A percentile compares a stretch with the other conserved stretches of the same genome.
Conservation (phyloP, 1,140 invertebrate genomes). For the Drosophila nigrodunni region DNA sequence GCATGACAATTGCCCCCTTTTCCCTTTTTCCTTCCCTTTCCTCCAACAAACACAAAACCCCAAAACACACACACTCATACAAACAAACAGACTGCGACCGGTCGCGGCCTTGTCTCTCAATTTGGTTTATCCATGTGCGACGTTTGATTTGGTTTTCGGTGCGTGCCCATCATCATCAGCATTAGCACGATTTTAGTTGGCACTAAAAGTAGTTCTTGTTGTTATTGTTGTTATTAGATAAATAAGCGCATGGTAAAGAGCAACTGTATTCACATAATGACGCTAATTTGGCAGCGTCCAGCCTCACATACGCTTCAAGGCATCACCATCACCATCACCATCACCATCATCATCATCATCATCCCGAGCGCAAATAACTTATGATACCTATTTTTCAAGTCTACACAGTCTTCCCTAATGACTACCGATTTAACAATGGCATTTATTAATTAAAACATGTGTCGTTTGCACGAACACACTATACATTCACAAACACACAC, state of each 20-base stretch:
- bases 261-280: constrained; percentile 73
- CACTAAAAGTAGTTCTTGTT: constrained; percentile 3
- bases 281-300: constrained; percentile 64
- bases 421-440: constrained; percentile 78
- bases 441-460: constrained; percentile 82
- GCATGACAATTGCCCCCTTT: background rate
- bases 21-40: background rate
- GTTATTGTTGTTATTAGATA: constrained; percentile 55
- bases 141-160: constrained; percentile 71
- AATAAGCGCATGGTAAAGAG: constrained; percentile 44
- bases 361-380: constrained; percentile 55
- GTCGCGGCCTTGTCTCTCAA: constrained; percentile 48
- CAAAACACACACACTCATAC: constrained; percentile 12
- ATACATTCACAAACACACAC: constrained; percentile 23
- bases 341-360: background rate
- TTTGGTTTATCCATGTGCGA: constrained; percentile 55
- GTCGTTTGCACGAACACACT: constrained; percentile 60
- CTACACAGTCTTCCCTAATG: constrained; percentile 56
- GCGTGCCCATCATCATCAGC: constrained; percentile 80
- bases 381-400: constrained; percentile 72
- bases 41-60: background rate
- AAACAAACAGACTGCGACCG: constrained; percentile 1
- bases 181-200: constrained; percentile 67
- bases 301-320: constrained; percentile 20
- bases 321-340: background rate